Percentiles rank a stretch among this genome's conserved stretches.
Conservation (phyloP, 2,797 vertebrate species). For the Erpetoichthys calabaricus region DNA sequence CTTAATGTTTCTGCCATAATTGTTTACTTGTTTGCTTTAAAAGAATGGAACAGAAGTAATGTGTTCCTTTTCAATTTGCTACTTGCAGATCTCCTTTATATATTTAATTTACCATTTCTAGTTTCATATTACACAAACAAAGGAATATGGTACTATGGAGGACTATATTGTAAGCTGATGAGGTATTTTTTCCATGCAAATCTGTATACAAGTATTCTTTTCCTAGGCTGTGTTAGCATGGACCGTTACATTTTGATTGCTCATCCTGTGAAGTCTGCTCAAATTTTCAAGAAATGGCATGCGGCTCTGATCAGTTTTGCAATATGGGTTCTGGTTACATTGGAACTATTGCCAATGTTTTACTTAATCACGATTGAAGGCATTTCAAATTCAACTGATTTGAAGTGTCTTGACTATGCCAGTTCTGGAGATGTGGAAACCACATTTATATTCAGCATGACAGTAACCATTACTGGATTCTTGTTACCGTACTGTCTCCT, state of each 20-base stretch:
- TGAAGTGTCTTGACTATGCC: conserved; percentile 10
- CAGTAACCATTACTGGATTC: conserved; percentile 10
- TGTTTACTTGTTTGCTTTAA: conserved; percentile 14
- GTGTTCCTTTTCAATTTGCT: conserved; percentile 18
- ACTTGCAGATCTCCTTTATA: conserved; percentile 16
- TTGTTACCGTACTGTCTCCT: conserved; percentile 12
- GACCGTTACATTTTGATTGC: conserved; percentile 16
- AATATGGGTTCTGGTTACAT: conserved; percentile 16
- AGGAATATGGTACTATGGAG: conserved; percentile 16
- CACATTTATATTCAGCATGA: conserved; percentile 7
- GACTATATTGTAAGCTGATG: conserved; percentile 12
- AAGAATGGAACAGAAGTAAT: conserved; percentile 15
- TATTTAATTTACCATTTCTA: conserved; percentile 17
- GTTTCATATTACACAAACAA: conserved; percentile 13
- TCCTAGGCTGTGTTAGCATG: conserved; percentile 14
- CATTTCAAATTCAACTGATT: background rate
- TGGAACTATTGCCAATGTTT: conserved; percentile 6
- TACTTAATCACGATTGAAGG: conserved; percentile 3
- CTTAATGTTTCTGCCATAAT: conserved; percentile 15
- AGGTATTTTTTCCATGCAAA: conserved; percentile 16
- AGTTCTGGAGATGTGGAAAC: conserved; percentile 1
- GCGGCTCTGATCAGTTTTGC: background rate
- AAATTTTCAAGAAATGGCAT: background rate
- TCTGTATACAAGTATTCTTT: conserved; percentile 21
- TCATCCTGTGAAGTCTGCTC: background rate